phyloP scores from a whole-genome alignment of 1,140 invertebrate species.

The Nomia melanderi region DNA sequence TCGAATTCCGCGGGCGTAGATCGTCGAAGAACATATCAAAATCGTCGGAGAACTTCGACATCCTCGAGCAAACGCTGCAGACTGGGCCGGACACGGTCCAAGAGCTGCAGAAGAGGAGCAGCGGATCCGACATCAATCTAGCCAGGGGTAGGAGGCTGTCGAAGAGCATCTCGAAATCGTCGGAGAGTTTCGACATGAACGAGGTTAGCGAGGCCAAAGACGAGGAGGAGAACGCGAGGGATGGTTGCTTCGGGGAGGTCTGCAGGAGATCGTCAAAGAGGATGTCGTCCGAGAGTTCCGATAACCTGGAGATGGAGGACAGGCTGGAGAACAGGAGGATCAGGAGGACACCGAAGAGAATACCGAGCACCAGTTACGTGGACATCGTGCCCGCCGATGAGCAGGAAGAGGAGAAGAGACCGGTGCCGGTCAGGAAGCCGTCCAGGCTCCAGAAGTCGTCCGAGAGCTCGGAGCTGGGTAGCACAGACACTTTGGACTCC shows the following conservation, averaged over 20 bases:
- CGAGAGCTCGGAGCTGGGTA: conserved; percentile 78
- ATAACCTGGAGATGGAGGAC: conserved; percentile 74
- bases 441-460: conserved; percentile 76
- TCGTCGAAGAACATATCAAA: conserved; percentile 73
- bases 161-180: conserved; percentile 67
- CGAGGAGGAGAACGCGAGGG: conserved; percentile 14
- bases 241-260: conserved; percentile 16
- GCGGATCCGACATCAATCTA: conserved; percentile 75
- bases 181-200: conserved; percentile 73
- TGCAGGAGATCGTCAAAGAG: conserved; percentile 56
- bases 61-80: conserved; percentile 51
- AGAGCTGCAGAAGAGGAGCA: conserved; percentile 72
- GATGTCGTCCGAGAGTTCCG: conserved; percentile 75
- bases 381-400: conserved; percentile 57
- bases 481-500: conserved; percentile 77
- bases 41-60: conserved; percentile 77
- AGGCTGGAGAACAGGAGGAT: conserved; percentile 65
- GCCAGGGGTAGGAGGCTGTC: conserved; percentile 58
- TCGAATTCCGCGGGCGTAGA: conserved; percentile 66
- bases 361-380: conserved; percentile 69
- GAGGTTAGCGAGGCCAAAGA: conserved; percentile 53
- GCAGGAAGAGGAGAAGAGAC: conserved; percentile 57
- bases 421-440: conserved; percentile 59
- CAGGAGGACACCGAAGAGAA: conserved; percentile 67
- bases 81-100: conserved; percentile 20